A percentile compares a stretch with the other conserved stretches of the same genome.
Conservation (phyloP, 2,797 vertebrate genomes). For the Perodicticus potto region DNA sequence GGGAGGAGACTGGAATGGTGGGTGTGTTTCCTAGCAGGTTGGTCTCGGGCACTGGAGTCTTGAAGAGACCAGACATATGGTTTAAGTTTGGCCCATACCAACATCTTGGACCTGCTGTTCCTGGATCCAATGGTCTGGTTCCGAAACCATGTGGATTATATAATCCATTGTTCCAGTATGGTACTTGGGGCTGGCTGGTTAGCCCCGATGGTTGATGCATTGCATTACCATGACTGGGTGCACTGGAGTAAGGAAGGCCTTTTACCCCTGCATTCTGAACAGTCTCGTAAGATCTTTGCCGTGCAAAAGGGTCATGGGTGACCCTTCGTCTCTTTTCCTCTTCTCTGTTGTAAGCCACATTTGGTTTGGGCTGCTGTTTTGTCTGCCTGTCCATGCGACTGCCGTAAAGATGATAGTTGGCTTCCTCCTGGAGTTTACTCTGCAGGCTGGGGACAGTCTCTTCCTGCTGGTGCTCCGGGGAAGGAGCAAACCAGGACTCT, state of each 20-base stretch:
- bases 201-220: neutral
- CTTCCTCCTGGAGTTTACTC: conserved; percentile 93
- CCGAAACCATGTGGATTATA: neutral
- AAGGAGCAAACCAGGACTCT: conserved; percentile 85
- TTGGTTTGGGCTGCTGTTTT: neutral
- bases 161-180: neutral
- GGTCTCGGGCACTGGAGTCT: conserved; percentile 87
- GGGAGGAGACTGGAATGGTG: conserved; percentile 30
- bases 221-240: neutral
- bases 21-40: conserved; percentile 22
- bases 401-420: conserved; percentile 92
- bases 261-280: conserved; percentile 64
- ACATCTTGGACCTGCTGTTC: neutral
- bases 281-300: conserved; percentile 59
- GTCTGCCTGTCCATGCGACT: conserved; percentile 85
- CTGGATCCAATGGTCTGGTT: neutral
- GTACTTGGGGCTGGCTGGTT: neutral
- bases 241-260: neutral
- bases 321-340: conserved; percentile 85
- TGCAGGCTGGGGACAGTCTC: conserved; percentile 87
- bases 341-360: conserved; percentile 69
- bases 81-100: conserved; percentile 32
- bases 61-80: conserved; percentile 60
- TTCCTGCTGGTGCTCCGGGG: conserved; percentile 75
- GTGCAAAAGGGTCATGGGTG: conserved; percentile 80